Evolutionary conservation across 1,140 invertebrate genomes (phyloP).

Genomic region (Pteromalus puparum): DNA sequence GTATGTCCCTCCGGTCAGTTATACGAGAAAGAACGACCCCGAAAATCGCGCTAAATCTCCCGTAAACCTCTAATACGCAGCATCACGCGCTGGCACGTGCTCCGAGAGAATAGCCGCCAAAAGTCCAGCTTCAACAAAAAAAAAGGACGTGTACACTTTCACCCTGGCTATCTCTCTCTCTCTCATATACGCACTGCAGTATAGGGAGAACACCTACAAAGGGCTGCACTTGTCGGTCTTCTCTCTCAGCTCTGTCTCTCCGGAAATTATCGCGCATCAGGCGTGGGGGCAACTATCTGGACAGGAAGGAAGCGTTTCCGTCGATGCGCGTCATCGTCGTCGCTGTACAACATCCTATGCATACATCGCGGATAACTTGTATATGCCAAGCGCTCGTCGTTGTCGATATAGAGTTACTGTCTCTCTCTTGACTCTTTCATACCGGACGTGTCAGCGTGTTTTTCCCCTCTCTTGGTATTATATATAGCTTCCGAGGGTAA

Average conservation of each 20-base stretch:
- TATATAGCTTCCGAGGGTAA: too few species aligned
- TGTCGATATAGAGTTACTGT: too few species aligned
- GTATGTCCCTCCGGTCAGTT: background rate
- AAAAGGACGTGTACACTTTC: background rate
- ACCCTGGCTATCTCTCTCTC: background rate
- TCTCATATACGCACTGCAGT: background rate
- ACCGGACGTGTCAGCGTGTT: background rate
- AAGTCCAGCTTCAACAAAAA: background rate
- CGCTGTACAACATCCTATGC: background rate
- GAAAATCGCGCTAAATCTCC: too few species aligned
- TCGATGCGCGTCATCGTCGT: constrained; percentile 10
- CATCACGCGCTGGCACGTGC: background rate
- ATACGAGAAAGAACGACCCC: background rate
- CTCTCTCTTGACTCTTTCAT: too few species aligned
- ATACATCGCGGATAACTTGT: constrained; percentile 23
- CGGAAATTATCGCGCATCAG: background rate
- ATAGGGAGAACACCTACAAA: constrained; percentile 36
- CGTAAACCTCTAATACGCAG: background rate
- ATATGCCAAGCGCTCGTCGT: background rate
- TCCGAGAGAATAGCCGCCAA: background rate
- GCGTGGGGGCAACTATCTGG: background rate
- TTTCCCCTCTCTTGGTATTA: too few species aligned
- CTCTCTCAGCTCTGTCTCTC: background rate
- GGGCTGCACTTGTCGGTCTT: constrained; percentile 36
- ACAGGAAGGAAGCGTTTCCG: constrained; percentile 11